Evolutionary conservation across 1,140 invertebrate species (phyloP), one percentile per base, ranked within the genome.

Genomic region (Phenacoccus solenopsis): DNA sequence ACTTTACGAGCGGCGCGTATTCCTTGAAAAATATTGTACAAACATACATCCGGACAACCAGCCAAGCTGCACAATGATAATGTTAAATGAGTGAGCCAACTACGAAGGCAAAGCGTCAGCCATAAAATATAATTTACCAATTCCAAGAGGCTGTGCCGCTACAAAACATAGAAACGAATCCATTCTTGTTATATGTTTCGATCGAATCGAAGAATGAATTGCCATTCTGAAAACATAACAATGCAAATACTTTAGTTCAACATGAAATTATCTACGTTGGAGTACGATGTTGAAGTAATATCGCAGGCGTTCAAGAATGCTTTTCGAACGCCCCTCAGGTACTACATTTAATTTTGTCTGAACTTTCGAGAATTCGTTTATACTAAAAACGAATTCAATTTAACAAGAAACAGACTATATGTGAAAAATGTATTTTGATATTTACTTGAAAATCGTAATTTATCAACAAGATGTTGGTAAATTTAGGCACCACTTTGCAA

Each of bases 111-210:
- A 49, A 49, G 38, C 38, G 16, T n/a, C 5, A 49, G 16, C 3
- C 20, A 72, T 24, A 75, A 72, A 72, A 69, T 73, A 61, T 70
- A 68, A 74, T 71, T 75, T 72, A 83, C 79, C 81, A 82, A 73
- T 86, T 87, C 80, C 86, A 88, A 73, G 85, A 84, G 28, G 85
- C 82, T 38, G 86, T 87, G 30, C 86, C 86, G 56, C 85, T 85
- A 75, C 84, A 86, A 5, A 86, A 80, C 72, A 82, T 79, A 70
- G 85, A 82, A 71, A 82, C 82, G 30, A 82, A 81, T 22, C 85
- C 85, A 67, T 79, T 82, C 70, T 81, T 73, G 72, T 81, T 78
- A 32, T 82, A 81, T 13, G 81, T 76, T 76, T 83, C 81, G 16
- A 83, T 83, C 77, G 83, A 84, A 70, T 81, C 80, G 3, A 81